These are phyloP conservation scores for Acrobasis repandana DNA, from an alignment of 2,888 invertebrate species.

Conservation along the genomic window DNA sequence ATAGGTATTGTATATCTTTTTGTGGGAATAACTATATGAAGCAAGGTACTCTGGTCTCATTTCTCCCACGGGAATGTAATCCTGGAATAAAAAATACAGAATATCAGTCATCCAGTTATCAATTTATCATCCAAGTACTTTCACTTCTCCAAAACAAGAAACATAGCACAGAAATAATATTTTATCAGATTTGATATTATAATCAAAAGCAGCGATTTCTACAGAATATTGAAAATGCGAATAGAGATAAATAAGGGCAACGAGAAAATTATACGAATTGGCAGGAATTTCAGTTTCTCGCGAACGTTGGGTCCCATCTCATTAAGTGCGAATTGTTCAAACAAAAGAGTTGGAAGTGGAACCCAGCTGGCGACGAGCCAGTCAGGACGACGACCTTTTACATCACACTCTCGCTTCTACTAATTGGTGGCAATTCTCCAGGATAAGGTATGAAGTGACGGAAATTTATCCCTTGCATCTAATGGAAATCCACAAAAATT, in stretches of 20 bases:
- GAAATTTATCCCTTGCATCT: conserved; percentile 38
- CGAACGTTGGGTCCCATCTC: background rate
- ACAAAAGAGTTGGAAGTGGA: conserved; percentile 52
- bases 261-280: background rate
- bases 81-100: too few species aligned
- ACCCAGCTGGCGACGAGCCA: conserved; percentile 59
- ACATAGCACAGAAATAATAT: background rate
- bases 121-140: too few species aligned
- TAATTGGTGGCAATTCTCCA: conserved; percentile 56
- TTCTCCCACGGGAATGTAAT: too few species aligned
- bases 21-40: too few species aligned
- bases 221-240: too few species aligned
- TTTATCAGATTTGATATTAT: too few species aligned
- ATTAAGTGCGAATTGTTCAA: conserved; percentile 59
- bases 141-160: background rate
- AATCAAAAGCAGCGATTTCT: too few species aligned
- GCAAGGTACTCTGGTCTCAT: too few species aligned
- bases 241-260: too few species aligned
- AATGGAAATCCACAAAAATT: too few species aligned
- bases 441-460: conserved; percentile 32
- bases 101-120: too few species aligned
- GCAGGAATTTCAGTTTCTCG: background rate
- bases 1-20: too few species aligned
- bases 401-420: conserved; percentile 16
- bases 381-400: conserved; percentile 54